Evolutionary conservation across 2,113 vertebrate genomes (phyloP), one percentile per base, ranked within the genome.

Genomic region (Pterophyllum scalare): DNA sequence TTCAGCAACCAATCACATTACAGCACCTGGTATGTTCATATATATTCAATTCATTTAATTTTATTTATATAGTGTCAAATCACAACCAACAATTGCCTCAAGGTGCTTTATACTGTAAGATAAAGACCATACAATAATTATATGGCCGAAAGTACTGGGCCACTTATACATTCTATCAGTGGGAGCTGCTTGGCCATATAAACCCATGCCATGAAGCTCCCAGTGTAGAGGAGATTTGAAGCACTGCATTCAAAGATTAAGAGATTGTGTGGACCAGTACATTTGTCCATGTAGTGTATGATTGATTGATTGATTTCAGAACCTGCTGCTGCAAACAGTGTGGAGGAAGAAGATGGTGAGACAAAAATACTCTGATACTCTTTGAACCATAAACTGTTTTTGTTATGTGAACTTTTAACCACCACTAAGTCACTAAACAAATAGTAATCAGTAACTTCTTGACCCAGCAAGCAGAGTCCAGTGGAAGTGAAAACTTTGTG

Each of bases 331-430:
- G 90, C 84, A 59, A 89, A 78, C 84, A 95, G 93, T 62, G 89
- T 81, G 75, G 95, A 96, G 74, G 94, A 95, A 24, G 87, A 94
- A 31, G 94, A 95, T 9, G 94, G 95, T 95, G 92, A 94, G 92
- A 78, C 7, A 62, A 10, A 59, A 31, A 57, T 22, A 24, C 5
- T 13, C 40, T 38, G 15, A 58, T 20, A 13, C 9, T 57, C 31
- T 14, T 38, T 26, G 17, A 43, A 10, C 15, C 12, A 14, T 59
- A 2, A 79, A 10, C 20, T 26, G n/a, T 14, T 24, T 64, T 65
- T 31, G 14, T 19, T 20, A 13, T 56, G 28, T 20, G 7, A 49
- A 6, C 1, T 17, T 33, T 65, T 46, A 46, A 20, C 15, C 22
- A 70, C 22, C 24, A 49, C 49, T 49, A 52, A 0, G 1, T 72